A percentile compares a stretch with the other conserved stretches of the same genome.
These are phyloP conservation scores for Podiceps cristatus DNA, from an alignment of 2,113 vertebrate genomes.

Conservation along the genomic window DNA sequence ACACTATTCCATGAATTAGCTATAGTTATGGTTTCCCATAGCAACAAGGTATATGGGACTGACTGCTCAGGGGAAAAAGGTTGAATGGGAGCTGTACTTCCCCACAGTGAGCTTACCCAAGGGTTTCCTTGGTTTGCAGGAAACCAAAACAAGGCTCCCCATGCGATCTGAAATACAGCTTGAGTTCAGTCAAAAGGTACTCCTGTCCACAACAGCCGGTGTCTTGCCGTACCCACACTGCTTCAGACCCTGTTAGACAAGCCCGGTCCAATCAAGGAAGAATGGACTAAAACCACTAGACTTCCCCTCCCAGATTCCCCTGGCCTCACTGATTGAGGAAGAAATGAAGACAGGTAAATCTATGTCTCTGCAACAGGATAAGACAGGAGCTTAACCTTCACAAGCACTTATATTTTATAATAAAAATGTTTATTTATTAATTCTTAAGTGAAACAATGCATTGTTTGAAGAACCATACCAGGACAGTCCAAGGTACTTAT, in stretches of 20 bases:
- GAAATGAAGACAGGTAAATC: not conserved
- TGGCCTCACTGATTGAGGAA: not conserved
- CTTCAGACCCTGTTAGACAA: not conserved
- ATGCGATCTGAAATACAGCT: constrained; percentile 79
- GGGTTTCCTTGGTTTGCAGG: constrained; percentile 84
- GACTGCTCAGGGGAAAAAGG: not conserved
- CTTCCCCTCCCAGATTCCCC: not conserved
- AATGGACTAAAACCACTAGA: not conserved
- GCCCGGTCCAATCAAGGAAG: not conserved
- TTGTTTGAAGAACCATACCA: not conserved
- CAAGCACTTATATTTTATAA: not conserved
- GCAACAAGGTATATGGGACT: not conserved
- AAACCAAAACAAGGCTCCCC: constrained; percentile 88
- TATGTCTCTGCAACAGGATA: not conserved
- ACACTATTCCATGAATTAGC: not conserved
- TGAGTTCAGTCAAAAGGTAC: not conserved
- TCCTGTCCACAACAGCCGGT: not conserved
- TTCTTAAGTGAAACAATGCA: not conserved
- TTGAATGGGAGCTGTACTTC: not conserved
- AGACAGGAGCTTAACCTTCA: not conserved
- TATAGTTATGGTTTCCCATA: not conserved
- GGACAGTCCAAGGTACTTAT: not conserved
- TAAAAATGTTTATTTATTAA: not conserved
- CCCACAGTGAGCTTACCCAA: constrained; percentile 73
- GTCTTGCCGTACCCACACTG: not conserved